phyloP scores from a whole-genome alignment of 2,113 vertebrate species.

The Phycodurus eques region DNA sequence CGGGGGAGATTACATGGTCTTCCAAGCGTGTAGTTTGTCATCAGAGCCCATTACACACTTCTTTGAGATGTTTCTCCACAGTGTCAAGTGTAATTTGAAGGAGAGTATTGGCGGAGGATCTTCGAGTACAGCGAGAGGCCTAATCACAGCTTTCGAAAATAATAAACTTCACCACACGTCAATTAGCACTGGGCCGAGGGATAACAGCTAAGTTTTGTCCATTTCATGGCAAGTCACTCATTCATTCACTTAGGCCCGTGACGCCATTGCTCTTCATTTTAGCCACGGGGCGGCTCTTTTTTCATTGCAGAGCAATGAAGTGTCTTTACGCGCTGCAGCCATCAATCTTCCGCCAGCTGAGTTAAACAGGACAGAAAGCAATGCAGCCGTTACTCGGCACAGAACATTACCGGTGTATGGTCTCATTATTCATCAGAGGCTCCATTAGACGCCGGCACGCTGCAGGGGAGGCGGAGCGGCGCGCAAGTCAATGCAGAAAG shows the following conservation, averaged over 20 bases:
- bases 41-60: slow-evolving; percentile 99
- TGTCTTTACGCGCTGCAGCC: slow-evolving; percentile 64
- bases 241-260: slow-evolving; percentile 38
- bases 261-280: slow-evolving; percentile 71
- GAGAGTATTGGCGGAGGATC: slow-evolving; percentile 82
- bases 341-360: slow-evolving; percentile 71
- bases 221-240: slow-evolving; percentile 74
- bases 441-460: slow-evolving; percentile 67
- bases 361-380: slow-evolving; percentile 76
- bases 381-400: slow-evolving; percentile 74
- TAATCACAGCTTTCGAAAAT: slow-evolving; percentile 72
- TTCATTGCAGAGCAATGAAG: slow-evolving; percentile 71
- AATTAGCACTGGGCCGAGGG: slow-evolving; percentile 67
- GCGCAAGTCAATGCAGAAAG: slow-evolving; percentile 48
- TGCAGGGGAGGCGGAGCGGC: slow-evolving; percentile 50
- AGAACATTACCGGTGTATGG: slow-evolving; percentile 76
- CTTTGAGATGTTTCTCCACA: slow-evolving; percentile 99
- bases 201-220: slow-evolving; percentile 70
- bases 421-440: slow-evolving; percentile 75
- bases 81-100: slow-evolving; percentile 99
- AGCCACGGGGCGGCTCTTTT: slow-evolving; percentile 58
- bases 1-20: slow-evolving; percentile 99
- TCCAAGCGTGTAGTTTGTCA: slow-evolving; percentile 99
- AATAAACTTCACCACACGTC: slow-evolving; percentile 58
- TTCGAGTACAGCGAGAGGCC: slow-evolving; percentile 85